Conservation (phyloP, 2,113 vertebrate species). For the Neomonachus schauinslandi region DNA sequence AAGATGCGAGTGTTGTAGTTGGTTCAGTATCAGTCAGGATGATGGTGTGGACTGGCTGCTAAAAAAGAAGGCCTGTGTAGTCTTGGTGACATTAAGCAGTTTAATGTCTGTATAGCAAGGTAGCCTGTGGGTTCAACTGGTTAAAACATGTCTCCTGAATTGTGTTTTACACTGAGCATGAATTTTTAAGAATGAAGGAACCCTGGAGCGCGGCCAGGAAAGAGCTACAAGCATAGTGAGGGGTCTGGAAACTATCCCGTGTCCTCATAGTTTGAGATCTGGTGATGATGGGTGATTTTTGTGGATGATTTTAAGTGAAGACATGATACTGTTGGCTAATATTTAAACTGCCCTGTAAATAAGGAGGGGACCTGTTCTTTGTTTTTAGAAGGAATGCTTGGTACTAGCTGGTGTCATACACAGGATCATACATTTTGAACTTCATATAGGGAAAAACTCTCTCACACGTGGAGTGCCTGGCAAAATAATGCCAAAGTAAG, state of each 20-base stretch:
- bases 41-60: not conserved
- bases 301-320: not conserved
- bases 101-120: not conserved
- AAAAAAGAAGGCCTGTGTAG: not conserved
- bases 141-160: not conserved
- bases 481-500: not conserved
- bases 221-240: not conserved
- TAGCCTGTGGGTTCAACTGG: not conserved
- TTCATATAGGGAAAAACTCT: not conserved
- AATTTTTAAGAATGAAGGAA: not conserved
- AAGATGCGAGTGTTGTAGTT: not conserved
- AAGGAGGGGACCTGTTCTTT: not conserved
- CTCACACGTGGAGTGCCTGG: not conserved
- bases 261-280: not conserved
- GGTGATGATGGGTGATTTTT: conserved; percentile 1
- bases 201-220: not conserved
- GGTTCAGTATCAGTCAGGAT: not conserved
- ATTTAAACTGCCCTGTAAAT: not conserved
- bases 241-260: not conserved
- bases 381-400: not conserved
- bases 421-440: not conserved
- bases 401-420: not conserved
- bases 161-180: not conserved
- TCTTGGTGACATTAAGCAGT: not conserved
- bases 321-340: not conserved